Evolutionary conservation across 2,888 invertebrate species (phyloP).

Genomic region (Nymphalis urticae): DNA sequence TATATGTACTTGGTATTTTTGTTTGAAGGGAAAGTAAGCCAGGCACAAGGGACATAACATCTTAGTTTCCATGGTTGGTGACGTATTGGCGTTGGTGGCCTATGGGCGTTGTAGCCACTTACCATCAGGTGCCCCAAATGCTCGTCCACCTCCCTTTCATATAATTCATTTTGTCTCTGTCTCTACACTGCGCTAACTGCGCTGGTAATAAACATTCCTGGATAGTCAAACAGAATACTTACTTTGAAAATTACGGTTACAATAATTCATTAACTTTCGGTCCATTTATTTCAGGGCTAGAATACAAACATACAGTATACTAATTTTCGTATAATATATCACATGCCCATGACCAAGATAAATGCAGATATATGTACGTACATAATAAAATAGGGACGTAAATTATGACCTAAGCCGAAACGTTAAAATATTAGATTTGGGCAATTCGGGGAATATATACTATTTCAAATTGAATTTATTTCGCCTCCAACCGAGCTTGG

Average conservation of each 20-base stretch:
- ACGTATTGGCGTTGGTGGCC: no score
- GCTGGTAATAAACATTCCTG: no score
- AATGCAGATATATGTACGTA: conserved; percentile 20
- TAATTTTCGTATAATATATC: conserved; percentile 8
- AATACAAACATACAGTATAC: conserved; percentile 14
- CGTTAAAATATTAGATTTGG: conserved; percentile 35
- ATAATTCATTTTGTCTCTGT: no score
- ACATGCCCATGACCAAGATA: conserved; percentile 16
- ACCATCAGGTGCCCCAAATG: no score
- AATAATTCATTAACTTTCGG: conserved; percentile 5
- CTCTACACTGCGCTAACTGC: no score
- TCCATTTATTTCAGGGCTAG: conserved; percentile 1
- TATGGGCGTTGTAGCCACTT: no score
- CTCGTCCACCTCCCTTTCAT: no score
- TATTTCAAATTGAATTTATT: conserved; percentile 35
- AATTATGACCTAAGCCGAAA: conserved; percentile 19
- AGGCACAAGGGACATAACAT: no score
- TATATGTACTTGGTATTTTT: no score
- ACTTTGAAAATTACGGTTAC: not conserved
- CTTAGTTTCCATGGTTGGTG: no score
- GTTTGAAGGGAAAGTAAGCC: no score
- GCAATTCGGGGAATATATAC: conserved; percentile 25
- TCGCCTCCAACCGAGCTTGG: conserved; percentile 12
- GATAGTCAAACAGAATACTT: no score
- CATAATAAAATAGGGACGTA: conserved; percentile 20